Percentiles rank a stretch among this genome's conserved stretches.
Evolutionary conservation across 1,140 invertebrate genomes (phyloP).

Genomic region (Pseudobourletiella spinata): DNA sequence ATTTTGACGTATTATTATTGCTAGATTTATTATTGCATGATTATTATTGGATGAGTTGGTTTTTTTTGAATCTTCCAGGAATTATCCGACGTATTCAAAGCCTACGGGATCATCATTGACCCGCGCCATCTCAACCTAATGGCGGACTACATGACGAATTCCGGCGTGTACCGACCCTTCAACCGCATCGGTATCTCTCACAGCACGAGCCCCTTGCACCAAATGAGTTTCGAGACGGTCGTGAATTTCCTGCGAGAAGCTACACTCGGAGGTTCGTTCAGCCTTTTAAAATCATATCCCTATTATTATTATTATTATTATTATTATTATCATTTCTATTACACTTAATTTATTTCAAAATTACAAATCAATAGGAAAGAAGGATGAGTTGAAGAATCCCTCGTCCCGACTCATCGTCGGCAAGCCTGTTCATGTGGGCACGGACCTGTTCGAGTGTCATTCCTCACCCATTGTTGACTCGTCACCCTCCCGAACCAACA

Average conservation of each 20-base stretch:
- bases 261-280: slow-evolving; percentile 49
- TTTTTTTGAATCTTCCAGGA: slow-evolving; percentile 48
- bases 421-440: slow-evolving; percentile 69
- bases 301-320: not conserved
- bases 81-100: slow-evolving; percentile 84
- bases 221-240: slow-evolving; percentile 96
- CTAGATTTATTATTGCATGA: no score
- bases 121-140: slow-evolving; percentile 83
- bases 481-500: no score
- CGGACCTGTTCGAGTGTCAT: slow-evolving; percentile 61
- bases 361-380: slow-evolving; percentile 42
- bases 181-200: slow-evolving; percentile 81
- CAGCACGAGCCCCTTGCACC: slow-evolving; percentile 84
- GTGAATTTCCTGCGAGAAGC: slow-evolving; percentile 77
- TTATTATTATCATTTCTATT: not conserved
- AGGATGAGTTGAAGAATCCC: slow-evolving; percentile 72
- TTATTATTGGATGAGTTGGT: no score
- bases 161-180: slow-evolving; percentile 79
- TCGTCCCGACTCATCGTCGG: slow-evolving; percentile 83
- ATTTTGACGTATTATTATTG: no score
- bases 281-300: not conserved
- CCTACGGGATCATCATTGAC: slow-evolving; percentile 94
- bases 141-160: slow-evolving; percentile 96
- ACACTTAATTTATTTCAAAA: not conserved
- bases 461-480: not conserved